Percentiles rank a stretch among this genome's conserved stretches.
Conservation (phyloP, 2,888 invertebrate species). For the Drosophila peninsularis region DNA sequence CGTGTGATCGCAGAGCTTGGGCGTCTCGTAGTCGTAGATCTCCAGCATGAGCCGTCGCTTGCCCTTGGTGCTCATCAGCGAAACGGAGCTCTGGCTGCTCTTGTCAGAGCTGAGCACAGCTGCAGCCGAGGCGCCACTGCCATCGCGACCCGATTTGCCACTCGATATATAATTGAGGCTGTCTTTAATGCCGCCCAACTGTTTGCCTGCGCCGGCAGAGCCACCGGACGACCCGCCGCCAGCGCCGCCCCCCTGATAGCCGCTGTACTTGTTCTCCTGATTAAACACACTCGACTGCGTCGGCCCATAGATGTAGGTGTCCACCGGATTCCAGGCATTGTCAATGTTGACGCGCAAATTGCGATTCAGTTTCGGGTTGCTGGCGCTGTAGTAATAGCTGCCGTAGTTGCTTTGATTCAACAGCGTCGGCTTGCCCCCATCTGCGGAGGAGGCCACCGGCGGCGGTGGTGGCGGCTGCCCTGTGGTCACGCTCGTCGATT, state of each 20-base stretch:
- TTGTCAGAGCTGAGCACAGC: conserved; percentile 68
- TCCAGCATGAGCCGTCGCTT: conserved; percentile 87
- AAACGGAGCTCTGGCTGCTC: conserved; percentile 54
- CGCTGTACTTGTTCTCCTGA: conserved; percentile 84
- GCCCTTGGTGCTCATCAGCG: conserved; percentile 81
- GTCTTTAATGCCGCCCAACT: conserved; percentile 82
- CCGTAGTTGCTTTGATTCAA: conserved; percentile 82
- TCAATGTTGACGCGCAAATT: conserved; percentile 84
- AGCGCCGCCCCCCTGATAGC: conserved; percentile 79
- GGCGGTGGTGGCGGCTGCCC: conserved; percentile 82
- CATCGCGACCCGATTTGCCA: conserved; percentile 56
- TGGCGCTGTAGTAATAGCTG: conserved; percentile 84
- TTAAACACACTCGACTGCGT: conserved; percentile 85
- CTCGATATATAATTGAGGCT: conserved; percentile 83
- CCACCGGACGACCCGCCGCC: conserved; percentile 60
- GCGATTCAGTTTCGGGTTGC: conserved; percentile 84
- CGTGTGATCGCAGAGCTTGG: conserved; percentile 93
- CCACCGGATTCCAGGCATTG: conserved; percentile 85
- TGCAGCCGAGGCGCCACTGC: conserved; percentile 62
- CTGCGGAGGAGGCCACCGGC: conserved; percentile 79
- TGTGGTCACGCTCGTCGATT: conserved; percentile 83
- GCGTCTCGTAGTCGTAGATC: conserved; percentile 91
- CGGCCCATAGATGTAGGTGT: conserved; percentile 85
- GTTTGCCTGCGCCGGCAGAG: conserved; percentile 50
- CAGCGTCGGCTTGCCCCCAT: conserved; percentile 78